These are phyloP conservation scores for Schizopygopsis malacanthus DNA, from an alignment of 2,797 vertebrate species.

Conservation along the genomic window DNA sequence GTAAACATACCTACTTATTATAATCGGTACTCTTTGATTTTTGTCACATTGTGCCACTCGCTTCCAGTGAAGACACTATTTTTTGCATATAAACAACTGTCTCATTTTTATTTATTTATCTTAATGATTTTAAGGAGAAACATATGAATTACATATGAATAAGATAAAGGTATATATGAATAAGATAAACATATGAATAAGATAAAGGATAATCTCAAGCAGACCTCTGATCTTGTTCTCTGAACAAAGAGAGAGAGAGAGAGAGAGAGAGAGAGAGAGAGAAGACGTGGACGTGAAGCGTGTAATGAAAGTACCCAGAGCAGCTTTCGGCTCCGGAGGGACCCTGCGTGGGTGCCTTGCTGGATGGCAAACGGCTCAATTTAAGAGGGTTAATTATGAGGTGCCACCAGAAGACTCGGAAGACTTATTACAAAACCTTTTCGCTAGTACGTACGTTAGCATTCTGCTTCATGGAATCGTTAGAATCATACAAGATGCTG, in stretches of 20 bases:
- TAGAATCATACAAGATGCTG: conserved; percentile 27
- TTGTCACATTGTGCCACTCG: not conserved
- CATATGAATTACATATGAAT: no score
- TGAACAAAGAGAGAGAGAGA: conserved; percentile 24
- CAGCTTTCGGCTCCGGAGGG: conserved; percentile 32
- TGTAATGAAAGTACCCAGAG: conserved; percentile 52
- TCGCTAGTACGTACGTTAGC: conserved; percentile 3
- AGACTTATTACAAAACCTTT: conserved; percentile 25
- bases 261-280: not conserved
- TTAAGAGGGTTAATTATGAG: conserved; percentile 54
- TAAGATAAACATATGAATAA: not conserved
- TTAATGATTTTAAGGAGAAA: not conserved
- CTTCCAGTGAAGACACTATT: not conserved
- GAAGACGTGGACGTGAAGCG: conserved; percentile 38
- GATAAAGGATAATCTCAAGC: not conserved
- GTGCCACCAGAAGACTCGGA: conserved; percentile 37
- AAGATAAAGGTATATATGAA: no score
- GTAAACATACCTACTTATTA: not conserved
- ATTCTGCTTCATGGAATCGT: not conserved
- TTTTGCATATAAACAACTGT: not conserved
- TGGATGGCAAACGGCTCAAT: conserved; percentile 36
- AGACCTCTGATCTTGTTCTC: conserved; percentile 29
- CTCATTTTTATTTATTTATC: not conserved
- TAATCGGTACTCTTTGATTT: not conserved
- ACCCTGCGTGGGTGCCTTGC: conserved; percentile 31